These are phyloP conservation scores for Catharus fuscescens DNA, from an alignment of 2,113 vertebrate species.

Conservation along the genomic window DNA sequence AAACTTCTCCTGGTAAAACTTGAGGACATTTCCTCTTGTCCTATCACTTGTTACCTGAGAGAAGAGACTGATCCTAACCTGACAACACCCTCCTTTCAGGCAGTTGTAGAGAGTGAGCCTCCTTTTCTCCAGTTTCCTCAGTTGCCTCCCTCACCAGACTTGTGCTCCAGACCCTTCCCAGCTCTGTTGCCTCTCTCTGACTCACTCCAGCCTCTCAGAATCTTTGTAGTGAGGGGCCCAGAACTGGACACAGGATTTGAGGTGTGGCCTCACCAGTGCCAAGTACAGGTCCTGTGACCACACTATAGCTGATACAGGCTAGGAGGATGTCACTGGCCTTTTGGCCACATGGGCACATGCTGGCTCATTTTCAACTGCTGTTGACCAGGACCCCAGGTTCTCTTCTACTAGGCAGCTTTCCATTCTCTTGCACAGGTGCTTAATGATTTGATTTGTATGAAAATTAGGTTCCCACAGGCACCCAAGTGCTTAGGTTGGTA, in stretches of 20 bases:
- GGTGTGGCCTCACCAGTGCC: not conserved
- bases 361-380: not conserved
- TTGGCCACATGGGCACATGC: not conserved
- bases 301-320: not conserved
- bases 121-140: not conserved
- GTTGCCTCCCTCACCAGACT: too few species aligned
- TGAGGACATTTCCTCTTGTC: not conserved
- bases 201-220: fast-evolving
- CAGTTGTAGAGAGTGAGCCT: not conserved
- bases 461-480: not conserved
- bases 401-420: not conserved
- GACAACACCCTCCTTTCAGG: not conserved
- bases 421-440: not conserved
- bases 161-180: not conserved
- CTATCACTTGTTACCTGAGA: not conserved
- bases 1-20: not conserved
- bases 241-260: fast-evolving
- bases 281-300: not conserved
- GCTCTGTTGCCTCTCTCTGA: fast-evolving
- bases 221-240: not conserved
- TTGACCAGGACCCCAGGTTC: not conserved
- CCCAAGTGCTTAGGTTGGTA: not conserved
- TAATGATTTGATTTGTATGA: not conserved
- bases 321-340: not conserved
- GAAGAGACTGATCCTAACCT: not conserved